phyloP scores from a whole-genome alignment of 1,140 invertebrate species.

The Drosophila nigromelanica region DNA sequence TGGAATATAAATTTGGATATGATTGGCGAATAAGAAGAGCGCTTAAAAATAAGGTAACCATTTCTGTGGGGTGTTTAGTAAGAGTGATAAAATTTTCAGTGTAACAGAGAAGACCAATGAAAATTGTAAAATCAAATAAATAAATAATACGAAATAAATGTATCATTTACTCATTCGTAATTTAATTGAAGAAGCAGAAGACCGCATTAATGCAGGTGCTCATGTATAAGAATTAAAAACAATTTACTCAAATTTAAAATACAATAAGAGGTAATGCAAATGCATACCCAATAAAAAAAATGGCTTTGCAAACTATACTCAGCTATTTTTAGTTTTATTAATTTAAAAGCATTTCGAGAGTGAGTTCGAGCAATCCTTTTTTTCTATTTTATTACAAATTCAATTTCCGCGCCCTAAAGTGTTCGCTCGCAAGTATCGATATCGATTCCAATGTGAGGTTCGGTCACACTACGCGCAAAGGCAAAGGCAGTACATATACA shows the following conservation, averaged over 20 bases:
- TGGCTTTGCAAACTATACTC: too few relatives aligned
- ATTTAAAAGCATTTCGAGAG: too few relatives aligned
- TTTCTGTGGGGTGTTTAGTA: not conserved
- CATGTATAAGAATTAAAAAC: too few relatives aligned
- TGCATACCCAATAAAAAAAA: too few relatives aligned
- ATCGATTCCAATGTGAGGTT: conserved; percentile 15
- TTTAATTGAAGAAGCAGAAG: too few relatives aligned
- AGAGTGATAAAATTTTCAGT: not conserved
- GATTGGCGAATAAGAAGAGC: not conserved
- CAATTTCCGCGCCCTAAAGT: conserved; percentile 7
- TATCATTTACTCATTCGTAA: too few relatives aligned
- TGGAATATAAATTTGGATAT: not conserved
- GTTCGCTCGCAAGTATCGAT: conserved; percentile 6
- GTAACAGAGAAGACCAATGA: not conserved
- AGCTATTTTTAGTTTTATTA: not conserved
- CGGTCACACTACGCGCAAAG: conserved; percentile 35
- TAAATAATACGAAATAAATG: too few relatives aligned
- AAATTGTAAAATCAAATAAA: not conserved
- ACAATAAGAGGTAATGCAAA: too few relatives aligned
- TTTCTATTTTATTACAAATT: too few relatives aligned
- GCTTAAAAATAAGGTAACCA: not conserved
- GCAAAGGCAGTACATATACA: conserved; percentile 67
- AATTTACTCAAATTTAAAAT: too few relatives aligned
- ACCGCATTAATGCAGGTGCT: too few relatives aligned
- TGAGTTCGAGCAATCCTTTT: too few relatives aligned